A percentile compares a stretch with the other conserved stretches of the same genome.
These are phyloP conservation scores for Zygothrica quintamaculata DNA, from an alignment of 2,888 invertebrate genomes.

Conservation along the genomic window DNA sequence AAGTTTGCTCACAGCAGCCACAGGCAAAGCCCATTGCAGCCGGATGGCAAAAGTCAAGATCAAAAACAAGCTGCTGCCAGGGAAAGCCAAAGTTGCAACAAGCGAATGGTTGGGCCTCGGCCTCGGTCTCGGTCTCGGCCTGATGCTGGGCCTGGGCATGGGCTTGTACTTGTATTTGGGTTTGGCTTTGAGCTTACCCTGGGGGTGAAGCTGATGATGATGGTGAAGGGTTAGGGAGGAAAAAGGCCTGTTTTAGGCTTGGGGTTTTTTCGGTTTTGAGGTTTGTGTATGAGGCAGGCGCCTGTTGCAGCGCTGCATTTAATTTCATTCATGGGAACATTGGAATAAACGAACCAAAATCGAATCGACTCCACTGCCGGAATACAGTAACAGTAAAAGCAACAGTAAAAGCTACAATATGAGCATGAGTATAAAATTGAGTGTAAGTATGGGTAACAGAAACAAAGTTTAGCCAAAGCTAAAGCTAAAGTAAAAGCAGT, in stretches of 20 bases:
- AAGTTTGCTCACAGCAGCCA: slow-evolving; percentile 50
- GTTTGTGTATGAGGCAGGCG: slow-evolving; percentile 16
- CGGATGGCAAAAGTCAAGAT: slow-evolving; percentile 71
- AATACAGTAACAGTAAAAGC: slow-evolving; percentile 22
- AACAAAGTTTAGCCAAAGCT: too few relatives aligned
- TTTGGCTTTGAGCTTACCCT: slow-evolving; percentile 1
- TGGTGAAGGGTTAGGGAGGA: too few relatives aligned
- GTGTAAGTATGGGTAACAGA: too few relatives aligned
- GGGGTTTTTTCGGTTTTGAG: neutral
- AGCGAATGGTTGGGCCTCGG: slow-evolving; percentile 24
- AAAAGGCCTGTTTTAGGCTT: too few relatives aligned
- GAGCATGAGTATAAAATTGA: too few relatives aligned
- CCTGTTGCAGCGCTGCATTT: slow-evolving; percentile 65
- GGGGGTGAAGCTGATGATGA: too few relatives aligned
- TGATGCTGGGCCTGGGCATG: too few relatives aligned
- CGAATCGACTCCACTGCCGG: slow-evolving; percentile 50
- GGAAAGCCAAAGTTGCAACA: slow-evolving; percentile 63
- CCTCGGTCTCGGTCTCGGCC: too few relatives aligned
- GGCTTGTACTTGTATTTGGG: too few relatives aligned
- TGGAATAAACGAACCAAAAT: slow-evolving; percentile 51
- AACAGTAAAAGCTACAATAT: too few relatives aligned
- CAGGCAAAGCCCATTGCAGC: slow-evolving; percentile 22
- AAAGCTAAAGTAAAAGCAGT: too few relatives aligned
- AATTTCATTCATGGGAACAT: slow-evolving; percentile 64
- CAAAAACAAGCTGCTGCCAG: slow-evolving; percentile 62